phyloP scores from a whole-genome alignment of 2,888 invertebrate species.

The Scrobipalpa atriplicella region DNA sequence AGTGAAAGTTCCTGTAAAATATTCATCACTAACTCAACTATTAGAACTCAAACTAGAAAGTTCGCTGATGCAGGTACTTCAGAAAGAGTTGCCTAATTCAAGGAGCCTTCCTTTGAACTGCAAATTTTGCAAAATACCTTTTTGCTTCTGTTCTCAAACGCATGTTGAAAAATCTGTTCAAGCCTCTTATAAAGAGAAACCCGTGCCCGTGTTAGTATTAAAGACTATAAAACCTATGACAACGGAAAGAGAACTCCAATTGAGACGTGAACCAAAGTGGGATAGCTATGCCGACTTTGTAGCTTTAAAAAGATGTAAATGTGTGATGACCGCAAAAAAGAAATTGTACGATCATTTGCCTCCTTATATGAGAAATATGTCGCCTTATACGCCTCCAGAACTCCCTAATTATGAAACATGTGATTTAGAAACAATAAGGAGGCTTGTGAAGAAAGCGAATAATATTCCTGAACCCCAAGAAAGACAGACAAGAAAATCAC shows the following conservation, averaged over 20 bases:
- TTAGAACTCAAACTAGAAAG: constrained; percentile 61
- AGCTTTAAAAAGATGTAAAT: constrained; percentile 54
- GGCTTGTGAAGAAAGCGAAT: constrained; percentile 53
- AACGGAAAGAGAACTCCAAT: constrained; percentile 37
- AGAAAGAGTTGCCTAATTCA: constrained; percentile 60
- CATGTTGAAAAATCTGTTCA: constrained; percentile 33
- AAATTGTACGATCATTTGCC: constrained; percentile 64
- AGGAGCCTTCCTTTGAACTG: constrained; percentile 50
- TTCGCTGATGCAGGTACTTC: constrained; percentile 66
- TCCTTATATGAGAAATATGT: constrained; percentile 66
- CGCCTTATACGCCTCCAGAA: constrained; percentile 51
- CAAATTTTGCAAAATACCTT: constrained; percentile 54
- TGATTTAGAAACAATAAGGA: constrained; percentile 50
- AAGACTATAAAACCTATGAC: constrained; percentile 37
- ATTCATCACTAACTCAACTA: constrained; percentile 50
- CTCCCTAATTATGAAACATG: constrained; percentile 64
- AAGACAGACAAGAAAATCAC: constrained; percentile 36
- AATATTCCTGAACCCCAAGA: constrained; percentile 39
- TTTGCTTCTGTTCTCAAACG: constrained; percentile 55
- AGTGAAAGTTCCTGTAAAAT: constrained; percentile 56
- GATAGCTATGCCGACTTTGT: constrained; percentile 60
- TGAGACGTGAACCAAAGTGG: constrained; percentile 66
- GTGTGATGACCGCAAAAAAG: constrained; percentile 61
- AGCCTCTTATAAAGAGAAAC: constrained; percentile 2
- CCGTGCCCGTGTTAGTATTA: not conserved